Percentiles rank a stretch among this genome's conserved stretches.
Evolutionary conservation across 1,140 invertebrate genomes (phyloP).

Genomic region (Cotesia vestalis): DNA sequence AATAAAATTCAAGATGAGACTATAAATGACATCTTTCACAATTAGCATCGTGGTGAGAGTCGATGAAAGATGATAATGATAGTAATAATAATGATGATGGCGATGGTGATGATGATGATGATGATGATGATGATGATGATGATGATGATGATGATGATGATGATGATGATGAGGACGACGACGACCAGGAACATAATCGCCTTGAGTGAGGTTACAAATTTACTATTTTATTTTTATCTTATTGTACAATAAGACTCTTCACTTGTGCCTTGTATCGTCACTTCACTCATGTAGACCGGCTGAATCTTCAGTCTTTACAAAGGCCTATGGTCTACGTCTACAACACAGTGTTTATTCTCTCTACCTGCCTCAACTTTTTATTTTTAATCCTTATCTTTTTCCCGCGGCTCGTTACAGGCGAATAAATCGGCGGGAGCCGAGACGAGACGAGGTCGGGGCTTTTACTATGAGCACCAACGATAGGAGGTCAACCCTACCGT

Average conservation of each 20-base stretch:
- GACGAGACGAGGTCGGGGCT: slow-evolving; percentile 45
- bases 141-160: slow-evolving; percentile 38
- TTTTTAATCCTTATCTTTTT: slow-evolving; percentile 18
- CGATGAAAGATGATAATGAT: slow-evolving; percentile 40
- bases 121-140: slow-evolving; percentile 37
- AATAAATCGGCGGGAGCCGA: slow-evolving; percentile 56
- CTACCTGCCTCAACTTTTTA: slow-evolving; percentile 18
- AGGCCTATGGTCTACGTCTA: no score
- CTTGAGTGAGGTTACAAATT: slow-evolving; percentile 25
- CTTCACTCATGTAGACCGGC: not conserved
- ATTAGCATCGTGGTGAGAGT: slow-evolving; percentile 1
- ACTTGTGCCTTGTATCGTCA: slow-evolving; percentile 1
- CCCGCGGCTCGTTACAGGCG: slow-evolving; percentile 50
- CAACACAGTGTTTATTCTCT: not conserved
- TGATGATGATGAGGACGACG: slow-evolving; percentile 24
- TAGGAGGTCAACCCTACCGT: slow-evolving; percentile 56
- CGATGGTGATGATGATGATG: slow-evolving; percentile 38
- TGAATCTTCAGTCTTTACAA: not conserved
- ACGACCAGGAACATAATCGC: slow-evolving; percentile 43
- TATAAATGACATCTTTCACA: slow-evolving; percentile 16
- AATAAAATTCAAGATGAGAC: not conserved
- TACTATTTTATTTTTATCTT: slow-evolving; percentile 18
- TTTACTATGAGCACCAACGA: slow-evolving; percentile 46
- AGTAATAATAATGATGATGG: slow-evolving; percentile 41
- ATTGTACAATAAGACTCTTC: not conserved